phyloP scores from a whole-genome alignment of 2,888 invertebrate species.

The Pyrochroa serraticornis region DNA sequence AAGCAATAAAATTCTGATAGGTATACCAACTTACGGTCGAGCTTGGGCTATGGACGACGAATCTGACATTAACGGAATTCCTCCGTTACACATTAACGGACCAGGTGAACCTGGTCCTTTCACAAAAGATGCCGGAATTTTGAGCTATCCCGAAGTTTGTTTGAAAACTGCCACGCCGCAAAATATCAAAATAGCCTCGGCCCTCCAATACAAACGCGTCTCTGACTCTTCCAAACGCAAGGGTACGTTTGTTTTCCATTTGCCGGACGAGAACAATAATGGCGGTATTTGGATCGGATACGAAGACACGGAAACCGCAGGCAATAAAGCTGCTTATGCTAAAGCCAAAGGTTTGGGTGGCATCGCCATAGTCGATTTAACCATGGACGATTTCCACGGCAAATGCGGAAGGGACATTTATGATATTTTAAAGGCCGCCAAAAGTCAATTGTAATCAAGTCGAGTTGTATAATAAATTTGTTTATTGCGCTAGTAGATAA shows the following conservation, averaged over 20 bases:
- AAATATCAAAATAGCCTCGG: constrained; percentile 64
- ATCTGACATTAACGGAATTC: constrained; percentile 75
- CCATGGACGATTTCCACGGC: constrained; percentile 79
- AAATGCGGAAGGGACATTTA: constrained; percentile 77
- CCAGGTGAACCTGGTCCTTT: constrained; percentile 74
- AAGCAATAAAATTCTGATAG: constrained; percentile 70
- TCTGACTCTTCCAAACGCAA: constrained; percentile 79
- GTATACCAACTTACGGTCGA: constrained; percentile 72
- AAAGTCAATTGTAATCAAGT: constrained; percentile 36
- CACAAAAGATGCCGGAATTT: constrained; percentile 69
- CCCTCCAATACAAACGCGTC: constrained; percentile 70
- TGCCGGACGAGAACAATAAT: constrained; percentile 66
- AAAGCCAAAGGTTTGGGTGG: constrained; percentile 79
- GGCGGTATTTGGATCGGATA: constrained; percentile 81
- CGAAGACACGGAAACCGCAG: constrained; percentile 79
- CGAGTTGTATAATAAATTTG: neutral
- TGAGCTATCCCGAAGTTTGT: constrained; percentile 81
- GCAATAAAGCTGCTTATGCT: constrained; percentile 73
- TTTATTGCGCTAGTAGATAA: constrained; percentile 1
- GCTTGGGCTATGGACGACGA: constrained; percentile 77
- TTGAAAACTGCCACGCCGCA: constrained; percentile 70
- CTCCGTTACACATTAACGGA: constrained; percentile 70
- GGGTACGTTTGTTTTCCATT: constrained; percentile 79
- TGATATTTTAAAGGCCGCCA: constrained; percentile 73
- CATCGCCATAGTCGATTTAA: constrained; percentile 74